Base-by-base conservation (phyloP, 2,113 vertebrate genomes). In the Gallinago jamesoni region DNA sequence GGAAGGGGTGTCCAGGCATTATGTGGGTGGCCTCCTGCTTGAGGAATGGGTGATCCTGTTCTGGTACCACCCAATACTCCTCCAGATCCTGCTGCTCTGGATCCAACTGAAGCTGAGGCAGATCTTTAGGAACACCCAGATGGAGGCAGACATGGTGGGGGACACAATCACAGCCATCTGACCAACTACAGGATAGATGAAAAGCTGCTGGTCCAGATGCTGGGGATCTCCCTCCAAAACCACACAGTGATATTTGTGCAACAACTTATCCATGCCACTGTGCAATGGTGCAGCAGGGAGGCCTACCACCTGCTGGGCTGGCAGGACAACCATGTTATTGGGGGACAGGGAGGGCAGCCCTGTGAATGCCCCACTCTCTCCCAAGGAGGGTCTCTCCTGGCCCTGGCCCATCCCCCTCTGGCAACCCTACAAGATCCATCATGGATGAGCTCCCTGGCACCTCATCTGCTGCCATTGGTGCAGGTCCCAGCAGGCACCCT, bases 351-450 rank as follows among this genome's bases (percentile, higher is more conserved):
- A 59, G 12, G 56, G 56, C 56, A 57, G 12, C 19, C 55, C 55
- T 13, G 20, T 2, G 7, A 31, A 7, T 57, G 21, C 35, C 17
- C 35, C 15, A 3, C 17, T 9, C 10, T 5, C 1, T 30, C n/a
- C 19, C 4, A 6, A 30, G n/a, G 14, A 37, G 68, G 31, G 55
- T 57, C 19, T 12, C 4, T 28, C 45, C 45, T 3, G 3, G 12
- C 31, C 30, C 31, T 33, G 31, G 20, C 55, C 28, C 41, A 66
- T 14, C 28, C 63, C 41, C 30, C 20, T 15, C 41, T 7, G 9
- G 41, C 41, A 66, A 20, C 20, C 41, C 28, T 45, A 9, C 8
- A 20, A 23, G 19, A 43, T 8, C 43, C 64, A 16, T 10, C 14
- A 13, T 2, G 3, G 41, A 15, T 1, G 30, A 45, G 20, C 41